Conservation (phyloP, 2,113 vertebrate genomes). For the Otis tarda region DNA sequence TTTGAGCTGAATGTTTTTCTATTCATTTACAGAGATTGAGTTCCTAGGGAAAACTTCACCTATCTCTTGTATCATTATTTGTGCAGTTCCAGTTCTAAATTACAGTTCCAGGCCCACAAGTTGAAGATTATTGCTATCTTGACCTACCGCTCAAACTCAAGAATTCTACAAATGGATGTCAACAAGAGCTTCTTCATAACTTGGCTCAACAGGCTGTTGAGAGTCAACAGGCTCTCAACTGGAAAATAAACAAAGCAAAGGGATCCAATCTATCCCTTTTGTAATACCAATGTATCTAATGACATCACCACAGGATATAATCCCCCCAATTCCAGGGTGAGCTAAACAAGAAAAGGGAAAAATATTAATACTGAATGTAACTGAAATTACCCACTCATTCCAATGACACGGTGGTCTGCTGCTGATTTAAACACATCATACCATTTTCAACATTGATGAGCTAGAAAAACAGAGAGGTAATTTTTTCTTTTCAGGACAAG, state of each 20-base stretch:
- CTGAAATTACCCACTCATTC: background rate
- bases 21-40: background rate
- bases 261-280: background rate
- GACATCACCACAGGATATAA: background rate
- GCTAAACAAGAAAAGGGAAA: background rate
- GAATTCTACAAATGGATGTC: background rate
- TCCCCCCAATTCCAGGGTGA: background rate
- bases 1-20: background rate
- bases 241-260: background rate
- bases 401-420: background rate
- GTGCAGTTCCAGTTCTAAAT: background rate
- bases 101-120: background rate
- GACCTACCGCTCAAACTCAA: background rate
- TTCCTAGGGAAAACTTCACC: slow-evolving; percentile 47
- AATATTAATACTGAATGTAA: background rate
- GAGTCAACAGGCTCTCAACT: background rate
- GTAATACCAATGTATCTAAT: background rate
- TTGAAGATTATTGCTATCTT: background rate
- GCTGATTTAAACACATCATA: background rate
- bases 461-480: background rate
- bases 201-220: background rate
- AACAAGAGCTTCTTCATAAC: background rate
- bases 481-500: background rate
- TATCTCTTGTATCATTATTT: background rate
- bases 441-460: background rate